Evolutionary conservation across 2,113 vertebrate species (phyloP).

Genomic region (Pyxicephalus adspersus): DNA sequence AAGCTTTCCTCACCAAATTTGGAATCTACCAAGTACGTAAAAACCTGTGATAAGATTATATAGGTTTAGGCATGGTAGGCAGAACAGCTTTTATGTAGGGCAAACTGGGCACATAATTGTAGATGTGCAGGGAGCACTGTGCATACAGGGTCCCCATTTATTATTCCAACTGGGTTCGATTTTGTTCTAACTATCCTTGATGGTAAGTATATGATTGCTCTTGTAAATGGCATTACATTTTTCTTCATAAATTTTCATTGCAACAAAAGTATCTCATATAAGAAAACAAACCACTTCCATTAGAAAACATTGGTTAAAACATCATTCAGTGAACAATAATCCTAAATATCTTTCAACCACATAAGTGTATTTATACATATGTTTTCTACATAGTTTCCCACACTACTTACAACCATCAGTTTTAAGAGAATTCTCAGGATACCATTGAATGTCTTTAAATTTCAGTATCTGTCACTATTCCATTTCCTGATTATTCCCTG

Average conservation of each 20-base stretch:
- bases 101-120: too few relatives aligned
- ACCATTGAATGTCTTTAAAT: constrained; percentile 20
- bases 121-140: too few relatives aligned
- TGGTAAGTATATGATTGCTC: too few relatives aligned
- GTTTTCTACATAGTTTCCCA: constrained; percentile 45
- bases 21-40: too few relatives aligned
- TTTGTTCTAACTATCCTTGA: too few relatives aligned
- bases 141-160: too few relatives aligned
- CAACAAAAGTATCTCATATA: constrained; percentile 10
- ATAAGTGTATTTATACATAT: constrained; percentile 20
- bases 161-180: too few relatives aligned
- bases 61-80: too few relatives aligned
- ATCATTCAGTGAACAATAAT: constrained; percentile 5
- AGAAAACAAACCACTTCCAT: constrained; percentile 35
- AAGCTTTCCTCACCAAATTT: too few relatives aligned
- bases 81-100: too few relatives aligned
- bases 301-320: constrained; percentile 11
- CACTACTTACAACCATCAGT: constrained; percentile 5
- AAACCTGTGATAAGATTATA: too few relatives aligned
- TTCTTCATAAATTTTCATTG: neutral
- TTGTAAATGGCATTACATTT: too few relatives aligned
- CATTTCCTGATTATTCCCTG: constrained; percentile 10
- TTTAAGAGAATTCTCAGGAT: constrained; percentile 4
- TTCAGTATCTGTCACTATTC: constrained; percentile 8
- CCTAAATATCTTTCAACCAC: constrained; percentile 16